These are phyloP conservation scores for Plutella xylostella DNA, from an alignment of 2,888 invertebrate species.

Conservation along the genomic window DNA sequence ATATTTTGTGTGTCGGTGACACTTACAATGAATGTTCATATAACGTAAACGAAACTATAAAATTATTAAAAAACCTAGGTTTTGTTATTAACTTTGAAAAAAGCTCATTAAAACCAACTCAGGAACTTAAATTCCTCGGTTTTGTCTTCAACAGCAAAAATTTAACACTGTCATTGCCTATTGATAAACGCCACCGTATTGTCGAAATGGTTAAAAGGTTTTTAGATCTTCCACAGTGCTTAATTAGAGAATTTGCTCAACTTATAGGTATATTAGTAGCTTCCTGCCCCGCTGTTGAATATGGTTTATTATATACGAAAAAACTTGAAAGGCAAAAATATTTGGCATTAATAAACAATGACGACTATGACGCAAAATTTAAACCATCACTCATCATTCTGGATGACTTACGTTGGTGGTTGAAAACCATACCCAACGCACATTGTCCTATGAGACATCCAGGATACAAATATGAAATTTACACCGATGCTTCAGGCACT, in stretches of 20 bases:
- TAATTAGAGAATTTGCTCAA: conserved; percentile 18
- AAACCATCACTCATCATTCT: not conserved
- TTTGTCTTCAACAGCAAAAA: conserved; percentile 11
- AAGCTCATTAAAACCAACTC: conserved; percentile 12
- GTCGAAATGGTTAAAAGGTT: conserved; percentile 7
- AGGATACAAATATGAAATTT: not conserved
- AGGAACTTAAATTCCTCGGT: conserved; percentile 1
- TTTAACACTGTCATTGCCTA: conserved; percentile 12
- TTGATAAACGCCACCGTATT: conserved; percentile 14
- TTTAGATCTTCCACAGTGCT: conserved; percentile 11
- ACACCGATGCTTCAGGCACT: conserved; percentile 1
- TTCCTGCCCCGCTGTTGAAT: conserved; percentile 25
- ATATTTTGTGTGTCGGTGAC: not conserved
- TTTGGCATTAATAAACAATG: conserved; percentile 11
- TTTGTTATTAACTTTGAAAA: conserved; percentile 11
- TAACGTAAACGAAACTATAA: not conserved
- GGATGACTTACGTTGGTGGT: conserved; percentile 3
- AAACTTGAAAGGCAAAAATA: conserved; percentile 18
- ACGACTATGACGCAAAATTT: not conserved
- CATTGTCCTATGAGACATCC: not conserved
- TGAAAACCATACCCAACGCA: not conserved
- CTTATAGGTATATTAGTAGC: conserved; percentile 20
- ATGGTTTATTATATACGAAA: conserved; percentile 26
- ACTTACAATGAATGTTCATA: not conserved
- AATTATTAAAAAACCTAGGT: not conserved